Base-by-base conservation (phyloP, 2,888 invertebrate genomes). In the Anthrax anthrax region DNA sequence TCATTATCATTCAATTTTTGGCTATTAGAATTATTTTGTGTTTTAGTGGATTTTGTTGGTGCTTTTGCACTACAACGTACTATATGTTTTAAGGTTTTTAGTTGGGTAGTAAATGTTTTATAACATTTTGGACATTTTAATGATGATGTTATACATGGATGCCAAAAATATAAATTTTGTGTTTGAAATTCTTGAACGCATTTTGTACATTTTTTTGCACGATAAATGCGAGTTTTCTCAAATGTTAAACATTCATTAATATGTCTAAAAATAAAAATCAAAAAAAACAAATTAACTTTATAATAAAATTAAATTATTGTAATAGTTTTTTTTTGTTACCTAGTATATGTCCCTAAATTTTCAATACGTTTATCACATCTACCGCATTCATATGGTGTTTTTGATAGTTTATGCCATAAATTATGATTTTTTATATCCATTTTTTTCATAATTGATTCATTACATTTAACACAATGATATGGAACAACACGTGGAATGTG, bases 401-500 rank as follows among this genome's bases (percentile, higher is more conserved):
- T 60, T 1, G 62, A 61, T 5, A 56, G 53, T 27, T 57, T 58
- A 55, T 75, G 75, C 57, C 60, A 61, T 18, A 59, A 54, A 53
- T 74, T 74, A 51, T 76, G 75, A 0, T 60, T 52, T 6, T 58
- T 55, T 1, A 70, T 62, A 37, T 69, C 70, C 8, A 65, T 67
- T 1, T 50, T 29, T 0, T 60, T 61, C 0, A 51, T 18, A 51
- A 73, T 71, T 58, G 70, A 71, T 29, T 66, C 61, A 16, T 68
- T 62, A 50, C 76, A 76, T 0, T 72, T 67, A 49, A 71, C 67
- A 56, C 76, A 76, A 1, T 70, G 63, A 50, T 61, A 67, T 3
- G 62, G 60, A 23, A 56, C 53, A 38, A 65, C 52, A 16, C 51
- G 53, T 3, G 67, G 67, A 16, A 61, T 48, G 51, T 69, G 68